Conservation (phyloP, 2,113 vertebrate genomes). For the Oryzias curvinotus region DNA sequence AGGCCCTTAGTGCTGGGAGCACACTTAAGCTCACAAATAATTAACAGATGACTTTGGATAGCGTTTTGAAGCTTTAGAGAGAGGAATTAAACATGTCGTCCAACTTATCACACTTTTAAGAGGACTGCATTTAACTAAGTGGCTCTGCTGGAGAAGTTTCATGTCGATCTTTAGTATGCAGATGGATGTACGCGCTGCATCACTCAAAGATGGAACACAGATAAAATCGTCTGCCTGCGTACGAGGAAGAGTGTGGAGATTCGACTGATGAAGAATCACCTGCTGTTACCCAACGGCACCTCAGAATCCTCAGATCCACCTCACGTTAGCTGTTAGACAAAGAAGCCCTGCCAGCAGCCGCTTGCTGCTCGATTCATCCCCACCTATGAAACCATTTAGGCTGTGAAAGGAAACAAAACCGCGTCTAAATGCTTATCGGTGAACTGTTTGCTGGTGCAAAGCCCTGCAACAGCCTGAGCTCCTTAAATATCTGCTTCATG, state of each 20-base stretch:
- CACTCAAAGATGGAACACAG: slow-evolving; percentile 16
- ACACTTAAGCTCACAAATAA: slow-evolving; percentile 53
- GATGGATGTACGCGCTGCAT: slow-evolving; percentile 18
- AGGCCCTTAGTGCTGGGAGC: slow-evolving; percentile 29
- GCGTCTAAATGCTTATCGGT: slow-evolving; percentile 57
- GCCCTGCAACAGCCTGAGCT: slow-evolving; percentile 1
- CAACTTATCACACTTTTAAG: slow-evolving; percentile 26
- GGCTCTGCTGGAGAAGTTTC: slow-evolving; percentile 19
- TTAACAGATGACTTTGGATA: slow-evolving; percentile 49
- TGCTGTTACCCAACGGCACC: slow-evolving; percentile 21
- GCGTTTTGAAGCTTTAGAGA: not conserved
- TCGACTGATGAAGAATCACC: slow-evolving; percentile 44
- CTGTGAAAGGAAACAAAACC: slow-evolving; percentile 50
- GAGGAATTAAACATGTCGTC: slow-evolving; percentile 60
- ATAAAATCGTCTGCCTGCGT: not conserved
- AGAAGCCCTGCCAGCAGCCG: slow-evolving; percentile 37
- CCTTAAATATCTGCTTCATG: slow-evolving; percentile 30
- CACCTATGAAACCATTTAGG: slow-evolving; percentile 42
- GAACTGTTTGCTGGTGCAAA: slow-evolving; percentile 24
- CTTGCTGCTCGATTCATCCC: slow-evolving; percentile 28
- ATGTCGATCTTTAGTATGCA: slow-evolving; percentile 8
- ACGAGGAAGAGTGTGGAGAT: slow-evolving; percentile 19
- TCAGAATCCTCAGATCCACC: slow-evolving; percentile 21
- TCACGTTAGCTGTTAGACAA: slow-evolving; percentile 24
- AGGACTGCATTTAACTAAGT: slow-evolving; percentile 14